These are phyloP conservation scores for cattle (Bos taurus) DNA, from an alignment of 2,113 vertebrate species.

Conservation along the genomic window ARS-UCD2.0 NC_037332.1:105988001-105988500, in stretches of 20 bases:
- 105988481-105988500: constrained; percentile 87
- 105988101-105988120: neutral
- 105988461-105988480: constrained; percentile 86
- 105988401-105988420: constrained; percentile 87
- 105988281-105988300: neutral
- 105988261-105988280: neutral
- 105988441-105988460: constrained; percentile 87
- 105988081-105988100: neutral
- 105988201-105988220: neutral
- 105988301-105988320: constrained; percentile 59
- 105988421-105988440: constrained; percentile 85
- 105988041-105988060: neutral
- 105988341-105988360: constrained; percentile 73
- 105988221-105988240: neutral
- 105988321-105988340: constrained; percentile 77
- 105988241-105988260: neutral
- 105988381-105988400: constrained; percentile 84
- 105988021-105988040: neutral
- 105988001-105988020: neutral
- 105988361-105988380: constrained; percentile 60
- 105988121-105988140: neutral
- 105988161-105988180: rapidly evolving
- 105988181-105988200: neutral
- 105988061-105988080: neutral
- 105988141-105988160: neutral